These are phyloP conservation scores for Drosophila baimaii DNA, from an alignment of 1,140 invertebrate species.

Conservation along the genomic window DNA sequence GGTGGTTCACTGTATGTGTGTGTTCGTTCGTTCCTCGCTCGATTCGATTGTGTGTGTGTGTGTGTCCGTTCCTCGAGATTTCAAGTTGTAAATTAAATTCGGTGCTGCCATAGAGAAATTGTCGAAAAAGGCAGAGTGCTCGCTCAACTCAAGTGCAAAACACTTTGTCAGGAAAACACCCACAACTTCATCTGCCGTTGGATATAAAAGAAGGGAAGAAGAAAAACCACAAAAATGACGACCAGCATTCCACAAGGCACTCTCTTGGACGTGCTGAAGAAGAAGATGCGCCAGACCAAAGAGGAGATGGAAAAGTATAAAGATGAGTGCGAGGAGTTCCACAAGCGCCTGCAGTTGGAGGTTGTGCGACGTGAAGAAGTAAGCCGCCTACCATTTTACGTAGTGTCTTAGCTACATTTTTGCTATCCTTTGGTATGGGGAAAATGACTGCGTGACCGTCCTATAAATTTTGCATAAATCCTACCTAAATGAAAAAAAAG, in stretches of 20 bases:
- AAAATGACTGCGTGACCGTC: conserved; percentile 46
- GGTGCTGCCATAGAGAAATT: conserved; percentile 67
- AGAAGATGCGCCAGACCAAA: conserved; percentile 99
- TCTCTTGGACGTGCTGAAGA: conserved; percentile 97
- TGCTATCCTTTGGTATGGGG: conserved; percentile 48
- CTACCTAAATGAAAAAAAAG: conserved; percentile 46
- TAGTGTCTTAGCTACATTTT: conserved; percentile 27
- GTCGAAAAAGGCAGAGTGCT: conserved; percentile 64
- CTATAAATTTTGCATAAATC: conserved; percentile 53
- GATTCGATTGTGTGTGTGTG: conserved; percentile 59
- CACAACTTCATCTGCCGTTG: conserved; percentile 35
- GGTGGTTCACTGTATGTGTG: conserved; percentile 68
- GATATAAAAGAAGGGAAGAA: conserved; percentile 72
- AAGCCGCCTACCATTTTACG: conserved; percentile 85
- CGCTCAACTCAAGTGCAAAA: conserved; percentile 62
- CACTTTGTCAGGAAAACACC: conserved; percentile 73
- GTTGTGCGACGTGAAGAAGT: conserved; percentile 97
- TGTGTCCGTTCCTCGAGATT: conserved; percentile 52
- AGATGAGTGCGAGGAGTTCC: conserved; percentile 96
- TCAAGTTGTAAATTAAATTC: conserved; percentile 68
- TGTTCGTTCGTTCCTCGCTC: conserved; percentile 60
- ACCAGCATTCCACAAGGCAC: conserved; percentile 93
- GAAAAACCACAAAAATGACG: conserved; percentile 89
- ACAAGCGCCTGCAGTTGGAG: conserved; percentile 95
- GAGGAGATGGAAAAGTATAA: conserved; percentile 99